Evolutionary conservation across 2,113 vertebrate species (phyloP).

Genomic region (Melanerpes aurifrons): DNA sequence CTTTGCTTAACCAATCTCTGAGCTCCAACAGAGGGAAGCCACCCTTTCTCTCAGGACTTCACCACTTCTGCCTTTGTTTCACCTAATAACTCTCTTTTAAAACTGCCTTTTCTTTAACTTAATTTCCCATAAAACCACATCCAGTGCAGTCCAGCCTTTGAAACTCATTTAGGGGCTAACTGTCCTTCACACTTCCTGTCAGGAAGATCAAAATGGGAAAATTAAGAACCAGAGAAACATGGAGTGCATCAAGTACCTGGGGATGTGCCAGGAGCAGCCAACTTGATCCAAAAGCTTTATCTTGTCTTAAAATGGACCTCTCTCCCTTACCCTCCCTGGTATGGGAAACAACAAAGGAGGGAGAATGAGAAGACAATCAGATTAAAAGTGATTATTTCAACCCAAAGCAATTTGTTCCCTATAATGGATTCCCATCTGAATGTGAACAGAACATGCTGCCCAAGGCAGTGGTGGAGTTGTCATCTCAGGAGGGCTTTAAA

Average conservation of each 20-base stretch:
- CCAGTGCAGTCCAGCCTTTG: neutral
- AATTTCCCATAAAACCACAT: neutral
- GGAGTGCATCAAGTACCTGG: neutral
- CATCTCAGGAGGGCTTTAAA: too few species aligned
- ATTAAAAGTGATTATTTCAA: neutral
- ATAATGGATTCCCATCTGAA: neutral
- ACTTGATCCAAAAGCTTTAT: neutral
- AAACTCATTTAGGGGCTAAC: neutral
- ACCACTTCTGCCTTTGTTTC: neutral
- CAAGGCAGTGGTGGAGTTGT: too few species aligned
- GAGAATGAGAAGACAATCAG: neutral
- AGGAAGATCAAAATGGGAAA: neutral
- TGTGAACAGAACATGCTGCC: too few species aligned
- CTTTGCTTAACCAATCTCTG: neutral
- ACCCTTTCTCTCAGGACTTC: neutral
- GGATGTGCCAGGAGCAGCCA: neutral
- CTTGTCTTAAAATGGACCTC: neutral
- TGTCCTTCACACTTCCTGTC: neutral
- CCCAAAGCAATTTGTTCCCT: neutral
- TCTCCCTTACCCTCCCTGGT: neutral
- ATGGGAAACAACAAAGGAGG: neutral
- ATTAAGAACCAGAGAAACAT: neutral
- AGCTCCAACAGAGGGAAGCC: neutral
- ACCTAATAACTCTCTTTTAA: neutral
- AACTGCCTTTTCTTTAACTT: neutral